Evolutionary conservation across 2,888 invertebrate species (phyloP).

Genomic region (Tetranychus truncatus): DNA sequence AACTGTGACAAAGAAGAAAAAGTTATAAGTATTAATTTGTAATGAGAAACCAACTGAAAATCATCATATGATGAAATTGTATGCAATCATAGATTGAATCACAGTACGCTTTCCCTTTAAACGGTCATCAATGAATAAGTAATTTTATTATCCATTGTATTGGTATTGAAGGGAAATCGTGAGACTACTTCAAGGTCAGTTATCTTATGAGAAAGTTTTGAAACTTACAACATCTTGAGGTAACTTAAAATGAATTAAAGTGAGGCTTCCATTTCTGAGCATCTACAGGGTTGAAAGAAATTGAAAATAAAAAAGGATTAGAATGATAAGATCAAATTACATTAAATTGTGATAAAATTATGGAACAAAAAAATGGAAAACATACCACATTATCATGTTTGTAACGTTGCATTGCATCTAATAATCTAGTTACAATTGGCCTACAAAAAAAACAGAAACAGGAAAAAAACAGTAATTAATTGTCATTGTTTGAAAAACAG

Average conservation of each 20-base stretch:
- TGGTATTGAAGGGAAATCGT: not conserved
- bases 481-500: not conserved
- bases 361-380: not conserved
- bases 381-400: conserved; percentile 53
- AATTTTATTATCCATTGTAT: too few species aligned
- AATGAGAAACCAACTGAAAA: too few species aligned
- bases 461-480: not conserved
- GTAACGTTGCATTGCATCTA: conserved; percentile 75
- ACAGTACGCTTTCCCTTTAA: too few species aligned
- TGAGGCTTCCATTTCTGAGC: conserved; percentile 88
- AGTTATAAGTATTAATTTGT: not conserved
- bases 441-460: conserved; percentile 26
- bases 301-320: conserved; percentile 8
- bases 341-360: not conserved
- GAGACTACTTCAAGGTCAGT: not conserved
- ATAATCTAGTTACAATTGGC: conserved; percentile 57
- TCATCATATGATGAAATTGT: too few species aligned
- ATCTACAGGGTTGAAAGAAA: conserved; percentile 37
- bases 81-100: too few species aligned
- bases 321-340: not conserved
- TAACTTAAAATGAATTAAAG: conserved; percentile 81
- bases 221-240: conserved; percentile 71
- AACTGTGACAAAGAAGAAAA: conserved; percentile 41
- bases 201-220: not conserved
- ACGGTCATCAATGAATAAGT: not conserved